Percentiles rank a stretch among this genome's conserved stretches.
Evolutionary conservation across 2,797 vertebrate species (phyloP).

Genomic region (Lutjanus argentimaculatus): DNA sequence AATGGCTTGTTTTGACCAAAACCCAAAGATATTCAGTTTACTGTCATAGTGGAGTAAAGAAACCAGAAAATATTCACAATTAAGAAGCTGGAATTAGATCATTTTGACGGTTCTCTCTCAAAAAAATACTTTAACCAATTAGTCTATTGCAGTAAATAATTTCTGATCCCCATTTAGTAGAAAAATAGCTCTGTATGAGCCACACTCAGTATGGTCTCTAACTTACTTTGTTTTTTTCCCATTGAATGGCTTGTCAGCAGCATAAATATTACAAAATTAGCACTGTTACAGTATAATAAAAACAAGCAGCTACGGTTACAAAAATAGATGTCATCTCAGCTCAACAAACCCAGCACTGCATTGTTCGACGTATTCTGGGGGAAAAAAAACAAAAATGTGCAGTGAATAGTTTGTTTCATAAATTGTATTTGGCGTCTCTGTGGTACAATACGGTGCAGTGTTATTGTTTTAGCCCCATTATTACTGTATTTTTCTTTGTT

Average conservation of each 20-base stretch:
- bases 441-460: background rate
- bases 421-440: slow-evolving; percentile 11
- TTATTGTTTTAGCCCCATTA: background rate
- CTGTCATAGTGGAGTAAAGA: no score
- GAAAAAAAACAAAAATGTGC: background rate
- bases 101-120: no score
- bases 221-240: background rate
- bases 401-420: slow-evolving; percentile 7
- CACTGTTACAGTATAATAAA: slow-evolving; percentile 15
- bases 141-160: no score
- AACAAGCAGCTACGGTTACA: background rate
- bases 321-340: slow-evolving; percentile 19
- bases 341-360: background rate
- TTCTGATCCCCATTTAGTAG: no score
- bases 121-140: no score
- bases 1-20: no score
- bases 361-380: slow-evolving; percentile 21
- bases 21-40: no score
- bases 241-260: slow-evolving; percentile 22
- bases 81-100: no score
- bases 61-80: no score
- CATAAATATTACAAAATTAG: slow-evolving; percentile 29
- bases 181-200: no score
- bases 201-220: no score
- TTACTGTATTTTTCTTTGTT: slow-evolving; percentile 5